Evolutionary conservation across 1,140 invertebrate genomes (phyloP), one percentile per base, ranked within the genome.

Genomic region (Bactericera cockerelli): DNA sequence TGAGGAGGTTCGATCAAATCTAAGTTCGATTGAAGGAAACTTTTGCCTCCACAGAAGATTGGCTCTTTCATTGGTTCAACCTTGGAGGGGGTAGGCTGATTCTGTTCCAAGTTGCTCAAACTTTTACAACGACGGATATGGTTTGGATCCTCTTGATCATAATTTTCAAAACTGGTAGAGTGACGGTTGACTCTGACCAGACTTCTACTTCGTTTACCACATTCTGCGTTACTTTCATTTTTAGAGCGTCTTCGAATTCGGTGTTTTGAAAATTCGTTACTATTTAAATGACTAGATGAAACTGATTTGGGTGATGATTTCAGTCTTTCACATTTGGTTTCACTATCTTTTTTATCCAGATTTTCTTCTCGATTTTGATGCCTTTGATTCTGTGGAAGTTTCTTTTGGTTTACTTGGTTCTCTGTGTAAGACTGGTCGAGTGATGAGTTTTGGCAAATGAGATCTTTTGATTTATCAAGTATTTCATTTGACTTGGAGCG

Each of bases 1-100:
- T 65, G 67, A 2, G 67, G 68, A 14, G 63, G 63, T 22, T 66
- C 65, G 53, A 67, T 55, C 38, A 62, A 69, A 69, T 14, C 67
- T 49, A 55, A 63, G 63, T 63, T 70, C 68, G 42, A 49, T n/a
- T 49, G 42, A 4, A 49, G 42, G 42, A 49, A 49, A 49, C 42
- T 49, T 49, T 49, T 49, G 22, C 42, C n/a, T 49, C 22, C 22
- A 19, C n/a, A 16, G 6, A 49, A n/a, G 4, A 19, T 16, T 49
- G 22, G 22, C 8, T 49, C 42, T 49, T 49, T n/a, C 4, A 16
- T 16, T 19, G 42, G 19, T 8, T 19, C 42, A 49, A 49, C 42
- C 19, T 49, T 49, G 42, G 3, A 49, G 19, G n/a, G n/a, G 8
- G n/a, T 16, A 6, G 3, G 4, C 42, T 49, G 42, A 19, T 49